Conservation (phyloP, 2,888 invertebrate species). For the Lordiphosa andalusiaca region DNA sequence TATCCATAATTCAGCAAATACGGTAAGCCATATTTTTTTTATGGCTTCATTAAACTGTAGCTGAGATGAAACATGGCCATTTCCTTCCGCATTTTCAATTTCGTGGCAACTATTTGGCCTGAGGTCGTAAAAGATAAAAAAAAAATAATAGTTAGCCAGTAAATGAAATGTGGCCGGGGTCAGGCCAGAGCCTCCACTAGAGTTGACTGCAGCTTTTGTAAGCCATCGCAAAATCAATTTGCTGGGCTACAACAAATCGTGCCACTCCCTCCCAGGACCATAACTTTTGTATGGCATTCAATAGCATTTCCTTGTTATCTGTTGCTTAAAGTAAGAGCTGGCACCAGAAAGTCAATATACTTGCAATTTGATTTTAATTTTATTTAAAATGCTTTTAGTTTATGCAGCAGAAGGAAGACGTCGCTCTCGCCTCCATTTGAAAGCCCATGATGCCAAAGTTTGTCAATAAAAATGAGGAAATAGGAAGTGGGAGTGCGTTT, state of each 20-base stretch:
- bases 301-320: conserved; percentile 60
- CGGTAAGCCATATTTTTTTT: conserved; percentile 6
- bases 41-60: conserved; percentile 40
- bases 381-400: conserved; percentile 72
- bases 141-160: not conserved
- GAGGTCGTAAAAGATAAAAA: no score
- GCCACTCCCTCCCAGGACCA: not conserved
- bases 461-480: conserved; percentile 38
- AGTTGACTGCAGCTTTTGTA: conserved; percentile 16
- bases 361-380: conserved; percentile 57
- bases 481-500: no score
- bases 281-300: conserved; percentile 42
- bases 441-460: conserved; percentile 16
- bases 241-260: conserved; percentile 6
- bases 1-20: not conserved
- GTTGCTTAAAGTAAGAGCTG: conserved; percentile 3
- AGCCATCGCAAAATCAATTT: conserved; percentile 64
- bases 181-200: no score
- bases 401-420: conserved; percentile 14
- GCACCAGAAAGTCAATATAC: conserved; percentile 7
- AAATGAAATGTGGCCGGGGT: not conserved
- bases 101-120: conserved; percentile 2
- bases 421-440: conserved; percentile 16
- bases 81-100: conserved; percentile 1
- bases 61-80: no score